A percentile compares a stretch with the other conserved stretches of the same genome.
phyloP scores from a whole-genome alignment of 2,888 invertebrate species.

The Archaeoteleia sp. region DNA sequence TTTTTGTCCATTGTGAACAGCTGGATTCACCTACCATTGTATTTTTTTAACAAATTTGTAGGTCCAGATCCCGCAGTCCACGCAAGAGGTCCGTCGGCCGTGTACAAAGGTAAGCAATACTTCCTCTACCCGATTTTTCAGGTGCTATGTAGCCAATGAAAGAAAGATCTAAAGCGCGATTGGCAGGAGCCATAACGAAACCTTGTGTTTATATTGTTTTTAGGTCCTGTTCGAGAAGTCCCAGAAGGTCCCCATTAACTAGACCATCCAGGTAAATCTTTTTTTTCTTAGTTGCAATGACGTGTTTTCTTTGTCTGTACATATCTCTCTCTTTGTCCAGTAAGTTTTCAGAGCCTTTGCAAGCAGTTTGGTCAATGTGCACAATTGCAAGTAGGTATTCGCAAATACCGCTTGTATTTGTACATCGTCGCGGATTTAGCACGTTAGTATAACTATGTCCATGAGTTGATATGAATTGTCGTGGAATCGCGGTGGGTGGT shows the following conservation, averaged over 20 bases:
- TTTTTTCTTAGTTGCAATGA: constrained; percentile 1
- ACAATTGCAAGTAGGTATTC: constrained; percentile 60
- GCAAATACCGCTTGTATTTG: constrained; percentile 58
- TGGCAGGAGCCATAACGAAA: constrained; percentile 60
- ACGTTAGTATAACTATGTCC: too few relatives aligned
- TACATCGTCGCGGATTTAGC: too few relatives aligned
- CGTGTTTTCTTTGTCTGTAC: too few relatives aligned
- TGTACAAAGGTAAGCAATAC: constrained; percentile 65
- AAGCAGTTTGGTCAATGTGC: constrained; percentile 39
- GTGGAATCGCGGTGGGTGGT: too few relatives aligned
- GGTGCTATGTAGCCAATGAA: constrained; percentile 58
- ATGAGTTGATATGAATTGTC: too few relatives aligned
- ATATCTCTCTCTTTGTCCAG: constrained; percentile 3
- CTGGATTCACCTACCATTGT: constrained; percentile 59
- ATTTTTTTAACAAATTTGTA: constrained; percentile 65
- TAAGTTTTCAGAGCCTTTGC: constrained; percentile 61
- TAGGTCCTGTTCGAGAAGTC: constrained; percentile 70
- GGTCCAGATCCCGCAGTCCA: constrained; percentile 68
- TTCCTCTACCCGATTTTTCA: constrained; percentile 59
- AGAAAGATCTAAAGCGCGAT: constrained; percentile 48
- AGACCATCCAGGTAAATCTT: constrained; percentile 67
- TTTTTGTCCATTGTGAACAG: constrained; percentile 52
- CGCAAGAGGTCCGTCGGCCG: constrained; percentile 63
- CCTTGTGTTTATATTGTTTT: constrained; percentile 65
- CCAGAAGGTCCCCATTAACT: constrained; percentile 60